Base-by-base conservation (phyloP, 2,113 vertebrate genomes). In the Clarias macrocephalus region DNA sequence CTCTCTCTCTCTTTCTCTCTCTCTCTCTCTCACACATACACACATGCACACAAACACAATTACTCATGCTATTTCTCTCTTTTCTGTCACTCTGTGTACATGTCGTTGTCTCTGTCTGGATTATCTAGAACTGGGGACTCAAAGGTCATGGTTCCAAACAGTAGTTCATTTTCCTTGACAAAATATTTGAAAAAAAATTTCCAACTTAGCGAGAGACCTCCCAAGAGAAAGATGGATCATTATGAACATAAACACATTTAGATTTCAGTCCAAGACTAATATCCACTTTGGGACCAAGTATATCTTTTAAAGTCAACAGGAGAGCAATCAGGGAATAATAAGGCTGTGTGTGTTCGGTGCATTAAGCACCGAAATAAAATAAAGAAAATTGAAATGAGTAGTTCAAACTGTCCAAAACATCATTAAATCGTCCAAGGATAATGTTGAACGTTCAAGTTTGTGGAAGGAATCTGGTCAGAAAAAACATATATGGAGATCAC, bases 91-190 rank as follows among this genome's bases (percentile, higher is more conserved):
- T 52, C 60, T 70, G 9, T 56, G 42, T 54, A 56, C 65, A 56
- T 8, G 30, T 68, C 16, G 30, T 68, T 83, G 63, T 83, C 30
- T 83, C n/a, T 30, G 48, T 42, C 65, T 54, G 63, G 62, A 66
- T 68, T 54, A 68, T 5, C 18, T 54, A 30, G 9, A 30, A 21
- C 65, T 70, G 15, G 18, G 11, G n/a, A 70, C 42, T 68, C 65
- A 10, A 18, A n/a, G 63, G 81, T 52, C 15, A 54, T 33, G 70
- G 8, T 83, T 66, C 65, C 42, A 83, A 83, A 83, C 65, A 70
- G 70, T 66, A 83, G 10, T 54, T 83, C n/a, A 66, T 70, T 83
- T 70, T 83, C 65, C 42, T 23, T 70, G 63, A 70, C 65, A 83
- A 70, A 28, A 56, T 56, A 72, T 70, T 83, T 56, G 7, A 52